These are phyloP conservation scores for Tridacna gigas DNA, from an alignment of 2,888 invertebrate species.

Conservation along the genomic window DNA sequence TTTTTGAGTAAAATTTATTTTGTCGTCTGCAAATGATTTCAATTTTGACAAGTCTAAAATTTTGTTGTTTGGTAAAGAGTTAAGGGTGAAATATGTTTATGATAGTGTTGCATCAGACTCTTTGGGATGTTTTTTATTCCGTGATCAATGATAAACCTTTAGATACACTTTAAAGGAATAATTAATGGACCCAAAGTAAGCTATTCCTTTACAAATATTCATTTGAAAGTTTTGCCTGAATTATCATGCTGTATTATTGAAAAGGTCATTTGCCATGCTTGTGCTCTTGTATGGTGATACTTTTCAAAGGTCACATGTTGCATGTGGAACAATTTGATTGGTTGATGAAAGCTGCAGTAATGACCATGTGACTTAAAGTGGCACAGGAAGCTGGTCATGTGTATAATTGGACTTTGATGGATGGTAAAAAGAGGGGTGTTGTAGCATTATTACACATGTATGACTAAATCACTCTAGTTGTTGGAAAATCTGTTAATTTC, in stretches of 20 bases:
- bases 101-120: no score
- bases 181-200: conserved; percentile 10
- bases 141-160: no score
- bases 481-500: no score
- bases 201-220: conserved; percentile 2
- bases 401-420: background rate
- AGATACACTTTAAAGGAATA: background rate
- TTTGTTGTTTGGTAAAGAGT: no score
- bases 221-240: conserved; percentile 9
- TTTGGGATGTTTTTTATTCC: no score
- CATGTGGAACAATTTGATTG: conserved; percentile 20
- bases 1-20: no score
- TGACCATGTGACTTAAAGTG: conserved; percentile 12
- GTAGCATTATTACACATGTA: no score
- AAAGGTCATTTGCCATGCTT: conserved; percentile 10
- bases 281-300: background rate
- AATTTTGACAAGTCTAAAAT: no score
- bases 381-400: conserved; percentile 9
- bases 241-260: conserved; percentile 8
- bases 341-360: conserved; percentile 3
- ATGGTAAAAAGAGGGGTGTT: background rate
- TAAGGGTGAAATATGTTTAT: no score
- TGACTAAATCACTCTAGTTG: no score
- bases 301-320: conserved; percentile 19
- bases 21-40: no score